Evolutionary conservation across 2,888 invertebrate species (phyloP).

Genomic region (Lepidocyrtinus sp.): DNA sequence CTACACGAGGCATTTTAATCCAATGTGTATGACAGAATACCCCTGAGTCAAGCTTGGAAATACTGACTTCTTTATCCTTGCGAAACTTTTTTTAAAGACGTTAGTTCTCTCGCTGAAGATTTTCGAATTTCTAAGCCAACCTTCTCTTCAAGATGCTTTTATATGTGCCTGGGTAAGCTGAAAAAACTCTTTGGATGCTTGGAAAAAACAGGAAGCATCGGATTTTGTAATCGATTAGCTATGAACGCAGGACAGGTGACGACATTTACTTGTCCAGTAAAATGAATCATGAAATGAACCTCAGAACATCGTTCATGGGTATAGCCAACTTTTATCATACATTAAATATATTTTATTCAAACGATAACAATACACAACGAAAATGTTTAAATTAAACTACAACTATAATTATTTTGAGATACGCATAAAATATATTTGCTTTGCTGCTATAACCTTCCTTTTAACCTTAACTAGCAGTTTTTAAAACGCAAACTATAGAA

Average conservation of each 20-base stretch:
- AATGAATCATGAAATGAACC: not conserved
- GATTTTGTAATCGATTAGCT: slow-evolving; percentile 29
- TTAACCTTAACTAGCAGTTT: no score
- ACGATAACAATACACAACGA: not conserved
- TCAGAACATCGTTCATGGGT: not conserved
- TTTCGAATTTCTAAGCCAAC: not conserved
- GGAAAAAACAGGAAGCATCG: slow-evolving; percentile 35
- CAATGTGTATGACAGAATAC: no score
- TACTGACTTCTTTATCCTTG: no score
- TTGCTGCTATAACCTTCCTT: no score
- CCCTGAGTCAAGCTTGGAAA: no score
- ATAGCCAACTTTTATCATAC: not conserved
- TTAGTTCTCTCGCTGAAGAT: not conserved
- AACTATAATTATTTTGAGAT: not conserved
- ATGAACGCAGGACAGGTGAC: not conserved
- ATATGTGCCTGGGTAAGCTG: not conserved
- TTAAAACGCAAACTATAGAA: not conserved
- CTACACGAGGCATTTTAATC: not conserved
- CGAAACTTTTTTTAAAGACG: not conserved
- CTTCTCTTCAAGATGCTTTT: not conserved
- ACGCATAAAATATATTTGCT: not conserved
- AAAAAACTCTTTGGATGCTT: not conserved
- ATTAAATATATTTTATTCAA: not conserved
- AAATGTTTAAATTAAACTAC: slow-evolving; percentile 33
- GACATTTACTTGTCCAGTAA: no score